Conservation (phyloP, 1,140 invertebrate genomes). For the Lordiphosa stackelbergi region DNA sequence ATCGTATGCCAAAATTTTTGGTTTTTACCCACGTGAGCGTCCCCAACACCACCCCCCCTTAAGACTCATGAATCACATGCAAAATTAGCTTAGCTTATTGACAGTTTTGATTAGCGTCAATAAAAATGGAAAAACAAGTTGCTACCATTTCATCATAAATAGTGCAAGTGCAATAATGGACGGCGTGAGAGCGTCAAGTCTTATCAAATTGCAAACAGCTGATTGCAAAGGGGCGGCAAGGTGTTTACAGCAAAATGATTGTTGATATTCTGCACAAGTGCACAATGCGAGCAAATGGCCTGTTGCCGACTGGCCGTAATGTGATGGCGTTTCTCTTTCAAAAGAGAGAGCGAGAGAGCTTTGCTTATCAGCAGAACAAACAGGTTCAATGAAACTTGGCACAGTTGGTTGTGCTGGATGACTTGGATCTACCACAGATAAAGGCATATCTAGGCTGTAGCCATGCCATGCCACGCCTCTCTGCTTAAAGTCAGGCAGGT, state of each 20-base stretch:
- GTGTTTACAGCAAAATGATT: not conserved
- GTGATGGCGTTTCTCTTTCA: not conserved
- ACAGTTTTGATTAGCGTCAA: slow-evolving; percentile 4
- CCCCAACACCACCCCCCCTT: not conserved
- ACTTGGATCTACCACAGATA: too few species aligned
- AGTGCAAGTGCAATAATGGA: not conserved
- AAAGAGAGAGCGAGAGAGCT: not conserved
- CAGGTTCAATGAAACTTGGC: slow-evolving; percentile 22
- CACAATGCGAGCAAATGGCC: slow-evolving; percentile 10
- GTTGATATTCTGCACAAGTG: slow-evolving; percentile 17
- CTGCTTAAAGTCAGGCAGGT: slow-evolving; percentile 25
- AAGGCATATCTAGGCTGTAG: too few species aligned
- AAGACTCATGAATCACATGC: slow-evolving; percentile 18
- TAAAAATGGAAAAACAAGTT: slow-evolving; percentile 3
- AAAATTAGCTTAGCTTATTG: not conserved
- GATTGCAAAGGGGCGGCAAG: not conserved
- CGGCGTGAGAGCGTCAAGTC: not conserved
- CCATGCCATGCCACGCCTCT: not conserved
- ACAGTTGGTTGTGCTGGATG: too few species aligned
- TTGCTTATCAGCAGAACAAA: slow-evolving; percentile 9
- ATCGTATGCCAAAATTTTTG: slow-evolving; percentile 4
- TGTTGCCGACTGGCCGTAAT: slow-evolving; percentile 20
- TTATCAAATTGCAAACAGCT: slow-evolving; percentile 1
- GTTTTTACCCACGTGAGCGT: slow-evolving; percentile 34
- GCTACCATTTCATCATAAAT: slow-evolving; percentile 20